Percentiles rank a stretch among this genome's conserved stretches.
Conservation (phyloP, 2,888 invertebrate species). For the Tenodera sinensis region DNA sequence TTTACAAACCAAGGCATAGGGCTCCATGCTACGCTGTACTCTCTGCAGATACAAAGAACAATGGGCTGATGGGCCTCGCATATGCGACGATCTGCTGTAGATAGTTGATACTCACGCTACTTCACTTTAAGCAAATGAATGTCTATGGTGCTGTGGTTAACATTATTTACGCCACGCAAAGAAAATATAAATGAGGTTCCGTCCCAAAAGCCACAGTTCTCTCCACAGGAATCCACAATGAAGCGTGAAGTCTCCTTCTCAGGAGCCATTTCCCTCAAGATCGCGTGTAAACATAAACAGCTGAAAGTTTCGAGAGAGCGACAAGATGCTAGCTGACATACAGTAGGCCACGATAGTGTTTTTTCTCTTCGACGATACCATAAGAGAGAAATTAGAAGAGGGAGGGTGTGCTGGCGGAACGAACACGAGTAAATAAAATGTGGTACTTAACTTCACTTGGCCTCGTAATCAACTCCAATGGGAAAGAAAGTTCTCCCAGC, state of each 20-base stretch:
- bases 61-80: too few species aligned
- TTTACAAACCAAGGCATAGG: too few species aligned
- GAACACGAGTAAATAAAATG: not conserved
- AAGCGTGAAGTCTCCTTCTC: not conserved
- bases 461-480: not conserved
- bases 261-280: not conserved
- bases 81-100: too few species aligned
- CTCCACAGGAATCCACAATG: not conserved
- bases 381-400: not conserved
- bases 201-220: not conserved
- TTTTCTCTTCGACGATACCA: not conserved
- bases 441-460: not conserved
- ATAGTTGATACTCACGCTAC: too few species aligned
- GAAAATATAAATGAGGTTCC: not conserved
- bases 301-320: not conserved
- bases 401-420: not conserved
- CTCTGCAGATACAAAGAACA: too few species aligned
- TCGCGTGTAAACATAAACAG: not conserved
- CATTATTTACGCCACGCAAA: not conserved
- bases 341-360: not conserved
- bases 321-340: not conserved
- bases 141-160: not conserved
- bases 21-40: too few species aligned
- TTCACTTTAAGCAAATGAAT: too few species aligned
- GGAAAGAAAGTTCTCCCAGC: not conserved